Evolutionary conservation across 2,113 vertebrate species (phyloP).

Genomic region (Tiliqua scincoides): DNA sequence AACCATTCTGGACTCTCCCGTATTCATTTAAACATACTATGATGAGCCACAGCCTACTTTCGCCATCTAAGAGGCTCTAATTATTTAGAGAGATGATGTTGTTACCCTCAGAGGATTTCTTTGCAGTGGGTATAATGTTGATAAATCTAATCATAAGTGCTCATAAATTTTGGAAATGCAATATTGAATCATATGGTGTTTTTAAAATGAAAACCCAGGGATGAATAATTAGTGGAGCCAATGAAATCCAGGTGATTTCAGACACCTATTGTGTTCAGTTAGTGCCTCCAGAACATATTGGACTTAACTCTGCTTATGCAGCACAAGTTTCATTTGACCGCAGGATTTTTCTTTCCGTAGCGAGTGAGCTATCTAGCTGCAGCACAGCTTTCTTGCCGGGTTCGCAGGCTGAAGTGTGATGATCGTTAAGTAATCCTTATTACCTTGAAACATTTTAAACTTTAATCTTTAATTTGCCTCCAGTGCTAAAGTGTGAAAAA

Average conservation of each 20-base stretch:
- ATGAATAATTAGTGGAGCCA: slow-evolving; percentile 35
- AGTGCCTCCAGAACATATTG: slow-evolving; percentile 38
- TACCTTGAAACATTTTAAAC: slow-evolving; percentile 4
- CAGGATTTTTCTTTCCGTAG: slow-evolving; percentile 5
- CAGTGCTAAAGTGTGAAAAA: slow-evolving; percentile 43
- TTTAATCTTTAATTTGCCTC: slow-evolving; percentile 41
- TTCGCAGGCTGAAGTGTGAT: slow-evolving; percentile 32
- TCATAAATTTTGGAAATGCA: slow-evolving; percentile 8
- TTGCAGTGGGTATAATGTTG: not conserved
- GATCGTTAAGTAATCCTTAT: slow-evolving; percentile 26
- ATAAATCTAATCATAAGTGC: slow-evolving; percentile 14
- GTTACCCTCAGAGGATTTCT: slow-evolving; percentile 5
- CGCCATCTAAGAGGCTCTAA: not conserved
- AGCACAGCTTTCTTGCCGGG: slow-evolving; percentile 27
- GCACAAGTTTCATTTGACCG: slow-evolving; percentile 28
- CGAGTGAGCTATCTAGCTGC: slow-evolving; percentile 48
- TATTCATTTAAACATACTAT: slow-evolving; percentile 15
- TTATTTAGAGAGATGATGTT: not conserved
- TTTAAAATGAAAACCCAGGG: slow-evolving; percentile 16
- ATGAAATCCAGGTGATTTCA: slow-evolving; percentile 39
- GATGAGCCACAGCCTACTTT: not conserved
- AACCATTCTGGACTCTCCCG: not conserved
- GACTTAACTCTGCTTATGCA: not conserved
- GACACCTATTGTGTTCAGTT: slow-evolving; percentile 11
- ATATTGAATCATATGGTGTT: not conserved